Percentiles rank a stretch among this genome's conserved stretches.
phyloP scores from a whole-genome alignment of 2,113 vertebrate genomes.

The Ia io region DNA sequence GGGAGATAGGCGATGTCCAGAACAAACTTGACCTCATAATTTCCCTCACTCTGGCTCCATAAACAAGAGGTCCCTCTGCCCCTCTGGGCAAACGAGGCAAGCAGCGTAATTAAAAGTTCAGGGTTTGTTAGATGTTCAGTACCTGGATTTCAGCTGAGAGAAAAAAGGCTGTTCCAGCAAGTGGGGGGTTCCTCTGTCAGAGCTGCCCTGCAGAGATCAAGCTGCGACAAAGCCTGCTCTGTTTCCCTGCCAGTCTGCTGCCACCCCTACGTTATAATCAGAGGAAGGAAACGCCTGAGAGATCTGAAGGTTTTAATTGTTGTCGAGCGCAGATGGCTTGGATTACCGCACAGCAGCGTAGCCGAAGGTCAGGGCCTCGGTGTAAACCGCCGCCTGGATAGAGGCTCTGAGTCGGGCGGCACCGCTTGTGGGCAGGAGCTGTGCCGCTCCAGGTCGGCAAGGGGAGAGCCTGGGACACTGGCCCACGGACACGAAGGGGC shows the following conservation, averaged over 20 bases:
- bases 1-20: background rate
- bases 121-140: background rate
- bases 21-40: background rate
- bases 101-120: background rate
- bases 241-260: constrained; percentile 71
- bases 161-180: constrained; percentile 40
- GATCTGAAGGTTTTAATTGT: constrained; percentile 83
- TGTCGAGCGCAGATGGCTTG: constrained; percentile 79
- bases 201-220: constrained; percentile 62
- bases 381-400: constrained; percentile 51
- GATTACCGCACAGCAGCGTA: constrained; percentile 70
- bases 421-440: constrained; percentile 63
- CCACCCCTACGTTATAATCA: constrained; percentile 79
- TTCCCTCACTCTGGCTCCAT: background rate
- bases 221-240: constrained; percentile 48
- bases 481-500: background rate
- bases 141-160: constrained; percentile 53
- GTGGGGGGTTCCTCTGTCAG: constrained; percentile 48
- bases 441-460: background rate
- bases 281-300: constrained; percentile 86
- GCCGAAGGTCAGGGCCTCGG: constrained; percentile 76
- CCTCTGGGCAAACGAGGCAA: background rate
- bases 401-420: constrained; percentile 55
- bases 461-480: background rate
- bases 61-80: background rate